These are phyloP conservation scores for Lepus timidus DNA, from an alignment of 2,113 vertebrate species.

Conservation along the genomic window DNA sequence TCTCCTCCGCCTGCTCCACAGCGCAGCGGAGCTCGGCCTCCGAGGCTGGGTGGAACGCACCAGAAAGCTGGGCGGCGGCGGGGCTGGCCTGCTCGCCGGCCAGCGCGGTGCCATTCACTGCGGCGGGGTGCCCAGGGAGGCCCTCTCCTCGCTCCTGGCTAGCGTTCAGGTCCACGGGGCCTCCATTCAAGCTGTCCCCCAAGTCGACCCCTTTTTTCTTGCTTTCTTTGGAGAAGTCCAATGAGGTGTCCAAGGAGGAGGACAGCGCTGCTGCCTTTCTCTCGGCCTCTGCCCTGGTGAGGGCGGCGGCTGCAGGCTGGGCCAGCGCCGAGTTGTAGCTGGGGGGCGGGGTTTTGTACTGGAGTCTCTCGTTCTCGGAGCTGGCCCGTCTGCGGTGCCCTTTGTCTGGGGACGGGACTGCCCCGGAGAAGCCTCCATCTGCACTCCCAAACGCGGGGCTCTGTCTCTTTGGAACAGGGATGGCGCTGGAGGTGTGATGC, in stretches of 20 bases:
- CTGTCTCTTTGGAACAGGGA: conserved; percentile 94
- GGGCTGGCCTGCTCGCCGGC: conserved; percentile 75
- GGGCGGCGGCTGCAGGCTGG: conserved; percentile 80
- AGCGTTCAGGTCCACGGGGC: conserved; percentile 4
- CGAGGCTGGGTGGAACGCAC: neutral
- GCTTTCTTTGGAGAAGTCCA: conserved; percentile 87
- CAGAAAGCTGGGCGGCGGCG: neutral
- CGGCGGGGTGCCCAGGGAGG: conserved; percentile 71
- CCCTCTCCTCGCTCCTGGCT: conserved; percentile 57
- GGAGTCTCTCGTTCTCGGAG: conserved; percentile 92
- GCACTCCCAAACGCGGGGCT: conserved; percentile 88
- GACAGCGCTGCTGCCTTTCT: conserved; percentile 85
- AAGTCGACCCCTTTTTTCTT: conserved; percentile 72
- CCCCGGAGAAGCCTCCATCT: conserved; percentile 88
- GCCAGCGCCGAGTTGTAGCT: conserved; percentile 88
- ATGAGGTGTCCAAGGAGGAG: conserved; percentile 90
- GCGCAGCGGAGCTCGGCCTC: conserved; percentile 89
- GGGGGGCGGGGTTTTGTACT: conserved; percentile 91
- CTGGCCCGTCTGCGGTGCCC: conserved; percentile 92
- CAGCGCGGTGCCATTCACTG: conserved; percentile 83
- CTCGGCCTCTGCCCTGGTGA: conserved; percentile 70
- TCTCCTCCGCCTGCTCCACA: conserved; percentile 97
- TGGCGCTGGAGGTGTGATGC: conserved; percentile 94
- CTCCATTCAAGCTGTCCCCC: conserved; percentile 68
- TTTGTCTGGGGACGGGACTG: conserved; percentile 92